These are phyloP conservation scores for Phymorhynchus buccinoides DNA, from an alignment of 1,140 invertebrate genomes.

Conservation along the genomic window DNA sequence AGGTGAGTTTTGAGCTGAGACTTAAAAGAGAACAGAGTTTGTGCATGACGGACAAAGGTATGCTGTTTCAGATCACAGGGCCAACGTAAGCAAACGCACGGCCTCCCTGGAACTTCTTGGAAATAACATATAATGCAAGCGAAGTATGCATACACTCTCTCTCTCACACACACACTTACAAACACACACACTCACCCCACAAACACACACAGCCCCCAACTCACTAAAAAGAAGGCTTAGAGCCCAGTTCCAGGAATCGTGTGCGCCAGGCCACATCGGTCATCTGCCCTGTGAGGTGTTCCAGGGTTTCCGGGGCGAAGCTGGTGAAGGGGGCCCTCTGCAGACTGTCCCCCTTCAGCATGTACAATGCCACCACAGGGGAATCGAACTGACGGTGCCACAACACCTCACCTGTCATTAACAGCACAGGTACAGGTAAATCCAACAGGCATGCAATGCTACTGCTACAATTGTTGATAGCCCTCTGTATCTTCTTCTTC, in stretches of 20 bases:
- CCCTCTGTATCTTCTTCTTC: too few species aligned
- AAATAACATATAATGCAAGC: too few species aligned
- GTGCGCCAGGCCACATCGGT: conserved; percentile 64
- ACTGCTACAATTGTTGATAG: too few species aligned
- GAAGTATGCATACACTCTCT: not conserved
- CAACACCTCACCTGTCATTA: conserved; percentile 80
- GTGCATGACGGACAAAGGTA: too few species aligned
- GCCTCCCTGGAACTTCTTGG: too few species aligned
- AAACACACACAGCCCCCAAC: conserved; percentile 33
- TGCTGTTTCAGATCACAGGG: too few species aligned
- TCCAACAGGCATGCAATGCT: too few species aligned
- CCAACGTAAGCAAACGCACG: too few species aligned
- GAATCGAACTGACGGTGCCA: conserved; percentile 91
- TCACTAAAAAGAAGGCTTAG: conserved; percentile 69
- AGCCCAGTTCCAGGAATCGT: conserved; percentile 64
- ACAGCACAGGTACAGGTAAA: not conserved
- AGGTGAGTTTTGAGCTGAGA: too few species aligned
- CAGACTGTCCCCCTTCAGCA: conserved; percentile 83
- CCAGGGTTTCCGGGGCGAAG: conserved; percentile 87
- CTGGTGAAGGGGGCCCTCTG: conserved; percentile 91
- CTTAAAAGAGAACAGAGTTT: too few species aligned
- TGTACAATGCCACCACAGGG: conserved; percentile 92
- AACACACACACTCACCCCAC: not conserved
- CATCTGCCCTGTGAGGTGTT: conserved; percentile 78
- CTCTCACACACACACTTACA: not conserved